Evolutionary conservation across 2,888 invertebrate species (phyloP).

Genomic region (Caenorhabditis afra): DNA sequence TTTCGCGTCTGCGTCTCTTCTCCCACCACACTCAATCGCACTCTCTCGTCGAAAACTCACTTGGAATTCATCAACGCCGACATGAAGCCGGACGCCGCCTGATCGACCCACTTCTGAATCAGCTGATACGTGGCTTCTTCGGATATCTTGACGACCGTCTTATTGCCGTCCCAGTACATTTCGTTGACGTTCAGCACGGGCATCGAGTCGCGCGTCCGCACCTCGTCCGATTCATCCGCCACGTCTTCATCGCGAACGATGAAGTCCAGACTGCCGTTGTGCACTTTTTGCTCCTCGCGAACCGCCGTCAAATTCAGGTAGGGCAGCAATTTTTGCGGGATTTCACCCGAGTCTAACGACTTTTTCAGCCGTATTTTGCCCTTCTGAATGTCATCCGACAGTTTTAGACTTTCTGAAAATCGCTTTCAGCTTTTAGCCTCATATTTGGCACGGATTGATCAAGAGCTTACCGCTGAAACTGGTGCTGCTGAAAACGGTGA

Average conservation of each 20-base stretch:
- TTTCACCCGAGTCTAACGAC: slow-evolving; percentile 18
- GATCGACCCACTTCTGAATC: slow-evolving; percentile 74
- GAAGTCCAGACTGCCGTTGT: slow-evolving; percentile 43
- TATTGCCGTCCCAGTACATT: slow-evolving; percentile 55
- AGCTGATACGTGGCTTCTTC: slow-evolving; percentile 62
- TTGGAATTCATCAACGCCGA: slow-evolving; percentile 70
- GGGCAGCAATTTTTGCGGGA: slow-evolving; percentile 23
- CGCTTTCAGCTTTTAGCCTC: no score
- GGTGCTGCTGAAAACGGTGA: background rate
- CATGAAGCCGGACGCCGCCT: slow-evolving; percentile 74
- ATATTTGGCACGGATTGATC: no score
- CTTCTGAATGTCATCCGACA: slow-evolving; percentile 19
- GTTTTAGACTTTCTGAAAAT: background rate
- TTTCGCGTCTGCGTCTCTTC: no score
- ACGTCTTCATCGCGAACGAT: slow-evolving; percentile 52
- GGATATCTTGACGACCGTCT: slow-evolving; percentile 55
- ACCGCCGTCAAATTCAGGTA: slow-evolving; percentile 31
- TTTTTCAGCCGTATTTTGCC: slow-evolving; percentile 18
- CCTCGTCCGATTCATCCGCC: slow-evolving; percentile 19
- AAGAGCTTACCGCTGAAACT: background rate
- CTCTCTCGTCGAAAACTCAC: slow-evolving; percentile 37
- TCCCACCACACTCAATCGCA: background rate
- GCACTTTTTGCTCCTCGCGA: slow-evolving; percentile 10
- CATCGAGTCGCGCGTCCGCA: no score
- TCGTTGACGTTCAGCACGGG: slow-evolving; percentile 43